Percentiles rank a stretch among this genome's conserved stretches.
Evolutionary conservation across 2,888 invertebrate genomes (phyloP).

Genomic region (Ischnus inquisitorius): DNA sequence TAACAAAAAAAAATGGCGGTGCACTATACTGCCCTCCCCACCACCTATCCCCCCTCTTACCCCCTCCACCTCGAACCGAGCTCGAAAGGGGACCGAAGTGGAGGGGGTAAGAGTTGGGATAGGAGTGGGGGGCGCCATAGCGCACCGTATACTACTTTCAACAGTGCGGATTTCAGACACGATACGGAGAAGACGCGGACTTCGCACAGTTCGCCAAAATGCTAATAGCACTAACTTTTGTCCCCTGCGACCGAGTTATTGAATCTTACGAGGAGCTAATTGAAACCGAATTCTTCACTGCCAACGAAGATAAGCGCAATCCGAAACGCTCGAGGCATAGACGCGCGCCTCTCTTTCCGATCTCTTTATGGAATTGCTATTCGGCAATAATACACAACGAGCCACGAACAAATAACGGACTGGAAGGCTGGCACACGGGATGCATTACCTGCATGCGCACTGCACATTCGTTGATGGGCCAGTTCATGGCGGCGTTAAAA

Average conservation of each 20-base stretch:
- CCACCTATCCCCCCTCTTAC: no score
- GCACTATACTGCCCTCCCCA: no score
- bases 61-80: no score
- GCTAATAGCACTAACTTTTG: conserved; percentile 26
- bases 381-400: conserved; percentile 19
- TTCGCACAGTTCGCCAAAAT: conserved; percentile 31
- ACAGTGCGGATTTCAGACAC: conserved; percentile 11
- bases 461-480: conserved; percentile 12
- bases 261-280: background rate
- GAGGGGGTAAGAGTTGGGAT: no score
- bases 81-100: no score
- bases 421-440: conserved; percentile 64
- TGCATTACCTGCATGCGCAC: background rate
- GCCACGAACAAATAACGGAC: conserved; percentile 58
- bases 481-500: conserved; percentile 57
- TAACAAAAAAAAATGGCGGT: no score
- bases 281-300: background rate
- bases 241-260: conserved; percentile 12
- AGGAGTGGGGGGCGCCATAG: no score
- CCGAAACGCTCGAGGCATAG: no score
- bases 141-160: conserved; percentile 14
- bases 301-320: no score
- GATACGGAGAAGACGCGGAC: conserved; percentile 21
- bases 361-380: background rate
- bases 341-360: no score